phyloP scores from a whole-genome alignment of 1,140 invertebrate species.

The Heliothis subflexa region DNA sequence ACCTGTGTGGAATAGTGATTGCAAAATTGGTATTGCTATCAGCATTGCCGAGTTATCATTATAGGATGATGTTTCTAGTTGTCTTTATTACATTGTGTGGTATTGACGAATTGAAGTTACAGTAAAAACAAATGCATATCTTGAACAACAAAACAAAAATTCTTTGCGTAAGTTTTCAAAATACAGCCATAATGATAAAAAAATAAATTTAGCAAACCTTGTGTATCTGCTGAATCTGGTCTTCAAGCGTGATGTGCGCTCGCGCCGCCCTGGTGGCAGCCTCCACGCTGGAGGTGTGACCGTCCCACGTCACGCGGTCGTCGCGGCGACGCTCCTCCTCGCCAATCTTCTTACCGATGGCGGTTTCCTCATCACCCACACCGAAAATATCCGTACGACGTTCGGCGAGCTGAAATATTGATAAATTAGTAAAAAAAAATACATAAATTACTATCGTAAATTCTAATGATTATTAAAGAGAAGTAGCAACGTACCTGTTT shows the following conservation, averaged over 20 bases:
- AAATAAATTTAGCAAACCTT: slow-evolving; percentile 85
- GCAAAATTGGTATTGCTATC: no score
- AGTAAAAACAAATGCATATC: no score
- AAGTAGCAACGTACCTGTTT: slow-evolving; percentile 86
- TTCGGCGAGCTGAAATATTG: slow-evolving; percentile 92
- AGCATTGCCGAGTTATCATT: no score
- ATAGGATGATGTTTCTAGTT: no score
- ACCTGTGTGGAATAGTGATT: slow-evolving; percentile 78
- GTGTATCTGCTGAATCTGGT: slow-evolving; percentile 99
- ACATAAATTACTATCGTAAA: no score
- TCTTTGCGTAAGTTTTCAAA: no score
- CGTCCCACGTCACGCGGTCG: slow-evolving; percentile 98
- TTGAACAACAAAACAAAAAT: no score
- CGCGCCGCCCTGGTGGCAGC: slow-evolving; percentile 96
- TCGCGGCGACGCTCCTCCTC: slow-evolving; percentile 96
- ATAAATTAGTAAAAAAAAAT: not conserved
- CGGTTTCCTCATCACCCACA: slow-evolving; percentile 98
- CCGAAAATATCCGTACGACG: slow-evolving; percentile 99
- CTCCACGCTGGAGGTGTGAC: slow-evolving; percentile 98
- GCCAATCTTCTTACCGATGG: slow-evolving; percentile 99
- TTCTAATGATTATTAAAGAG: no score
- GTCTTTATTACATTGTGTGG: no score
- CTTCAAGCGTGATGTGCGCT: slow-evolving; percentile 98
- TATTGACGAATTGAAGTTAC: no score
- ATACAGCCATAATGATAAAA: not conserved